These are phyloP conservation scores for Xylota sylvarum DNA, from an alignment of 2,888 invertebrate genomes.

Conservation along the genomic window DNA sequence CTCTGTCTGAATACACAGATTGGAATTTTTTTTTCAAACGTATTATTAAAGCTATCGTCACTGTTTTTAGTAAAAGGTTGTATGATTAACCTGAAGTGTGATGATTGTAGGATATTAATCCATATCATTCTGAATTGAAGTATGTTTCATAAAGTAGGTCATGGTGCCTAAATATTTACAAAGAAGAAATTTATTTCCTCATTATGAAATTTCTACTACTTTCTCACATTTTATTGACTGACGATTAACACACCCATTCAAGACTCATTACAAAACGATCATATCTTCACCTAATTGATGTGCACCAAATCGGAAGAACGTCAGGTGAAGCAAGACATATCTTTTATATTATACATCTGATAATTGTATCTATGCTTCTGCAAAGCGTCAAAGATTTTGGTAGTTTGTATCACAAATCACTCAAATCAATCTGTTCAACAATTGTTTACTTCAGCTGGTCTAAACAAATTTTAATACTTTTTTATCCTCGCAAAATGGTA, in stretches of 20 bases:
- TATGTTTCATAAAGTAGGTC: too few species aligned
- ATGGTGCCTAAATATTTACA: too few species aligned
- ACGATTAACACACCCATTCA: background rate
- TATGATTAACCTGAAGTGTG: too few species aligned
- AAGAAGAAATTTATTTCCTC: too few species aligned
- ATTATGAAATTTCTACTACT: too few species aligned
- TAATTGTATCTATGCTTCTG: background rate
- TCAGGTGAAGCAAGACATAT: background rate
- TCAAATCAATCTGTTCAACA: background rate
- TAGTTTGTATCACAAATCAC: background rate
- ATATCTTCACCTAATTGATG: background rate
- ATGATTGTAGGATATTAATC: too few species aligned
- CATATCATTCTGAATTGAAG: too few species aligned
- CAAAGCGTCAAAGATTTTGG: background rate
- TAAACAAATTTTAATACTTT: background rate
- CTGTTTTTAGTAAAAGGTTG: too few species aligned
- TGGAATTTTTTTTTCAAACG: too few species aligned
- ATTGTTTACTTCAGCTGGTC: slow-evolving; percentile 5
- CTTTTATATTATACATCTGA: background rate
- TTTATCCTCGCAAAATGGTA: slow-evolving; percentile 3
- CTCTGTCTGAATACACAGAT: too few species aligned
- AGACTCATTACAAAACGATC: background rate
- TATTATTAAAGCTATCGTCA: too few species aligned
- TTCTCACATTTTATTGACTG: too few species aligned
- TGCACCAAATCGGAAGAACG: background rate